phyloP scores from a whole-genome alignment of 2,113 vertebrate species.

The Eretmochelys imbricata region DNA sequence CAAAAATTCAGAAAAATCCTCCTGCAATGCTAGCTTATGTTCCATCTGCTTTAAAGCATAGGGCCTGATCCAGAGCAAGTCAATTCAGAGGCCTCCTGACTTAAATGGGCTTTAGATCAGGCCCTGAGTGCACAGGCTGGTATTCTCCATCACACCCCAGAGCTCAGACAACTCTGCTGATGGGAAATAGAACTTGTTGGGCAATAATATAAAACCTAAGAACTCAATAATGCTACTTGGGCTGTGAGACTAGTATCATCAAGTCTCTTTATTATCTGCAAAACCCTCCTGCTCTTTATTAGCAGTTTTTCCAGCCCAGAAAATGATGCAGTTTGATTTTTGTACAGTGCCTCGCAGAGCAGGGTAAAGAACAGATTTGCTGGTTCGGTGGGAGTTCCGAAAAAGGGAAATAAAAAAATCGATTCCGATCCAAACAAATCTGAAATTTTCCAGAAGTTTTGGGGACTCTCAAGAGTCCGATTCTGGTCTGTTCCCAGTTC shows the following conservation, averaged over 20 bases:
- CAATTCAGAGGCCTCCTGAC: background rate
- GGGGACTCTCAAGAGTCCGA: background rate
- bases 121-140: background rate
- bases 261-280: background rate
- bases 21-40: background rate
- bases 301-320: background rate
- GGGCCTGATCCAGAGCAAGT: background rate
- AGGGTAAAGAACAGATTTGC: background rate
- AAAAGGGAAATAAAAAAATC: background rate
- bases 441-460: background rate
- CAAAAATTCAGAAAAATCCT: background rate
- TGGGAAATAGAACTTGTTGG: background rate
- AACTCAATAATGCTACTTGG: background rate
- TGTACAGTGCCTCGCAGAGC: background rate
- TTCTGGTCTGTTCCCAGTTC: background rate
- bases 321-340: background rate
- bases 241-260: background rate
- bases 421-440: background rate
- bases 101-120: background rate
- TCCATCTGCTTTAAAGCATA: background rate
- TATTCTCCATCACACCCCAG: background rate
- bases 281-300: background rate
- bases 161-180: background rate
- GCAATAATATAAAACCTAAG: rapidly evolving
- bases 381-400: background rate